These are phyloP conservation scores for Ctena decussata DNA, from an alignment of 2,888 invertebrate species.

Conservation along the genomic window DNA sequence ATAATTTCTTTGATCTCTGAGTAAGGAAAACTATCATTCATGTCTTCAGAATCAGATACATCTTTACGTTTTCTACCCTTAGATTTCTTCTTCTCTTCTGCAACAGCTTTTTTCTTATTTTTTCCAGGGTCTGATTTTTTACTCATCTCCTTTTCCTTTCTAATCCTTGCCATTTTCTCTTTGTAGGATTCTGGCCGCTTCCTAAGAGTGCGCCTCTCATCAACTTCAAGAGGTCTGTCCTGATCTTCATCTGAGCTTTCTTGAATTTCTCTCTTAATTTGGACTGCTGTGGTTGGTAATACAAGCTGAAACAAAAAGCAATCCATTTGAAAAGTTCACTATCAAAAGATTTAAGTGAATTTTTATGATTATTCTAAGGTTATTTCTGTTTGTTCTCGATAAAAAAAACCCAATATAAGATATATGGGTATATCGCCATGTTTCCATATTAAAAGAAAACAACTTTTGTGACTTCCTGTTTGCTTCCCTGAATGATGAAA, in stretches of 20 bases:
- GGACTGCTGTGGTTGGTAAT: background rate
- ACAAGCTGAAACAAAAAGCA: background rate
- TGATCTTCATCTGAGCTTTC: background rate
- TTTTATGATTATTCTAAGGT: too few relatives aligned
- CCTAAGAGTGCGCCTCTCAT: background rate
- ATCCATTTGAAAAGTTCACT: too few relatives aligned
- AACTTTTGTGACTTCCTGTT: too few relatives aligned
- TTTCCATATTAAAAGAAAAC: too few relatives aligned
- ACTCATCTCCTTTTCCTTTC: background rate
- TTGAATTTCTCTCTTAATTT: background rate
- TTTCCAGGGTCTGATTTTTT: background rate
- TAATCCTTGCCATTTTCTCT: background rate
- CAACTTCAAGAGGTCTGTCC: background rate
- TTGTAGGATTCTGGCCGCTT: background rate
- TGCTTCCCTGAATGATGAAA: too few relatives aligned
- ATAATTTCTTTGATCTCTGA: slow-evolving; percentile 66
- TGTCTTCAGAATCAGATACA: background rate
- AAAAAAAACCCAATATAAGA: too few relatives aligned
- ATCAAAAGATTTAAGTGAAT: too few relatives aligned
- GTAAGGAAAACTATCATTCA: slow-evolving; percentile 55
- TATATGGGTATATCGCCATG: too few relatives aligned
- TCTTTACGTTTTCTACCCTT: slow-evolving; percentile 26
- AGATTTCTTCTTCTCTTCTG: slow-evolving; percentile 20
- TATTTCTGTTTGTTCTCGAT: too few relatives aligned
- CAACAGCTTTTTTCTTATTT: background rate